Evolutionary conservation across 2,888 invertebrate genomes (phyloP).

Genomic region (Allygus modestus): DNA sequence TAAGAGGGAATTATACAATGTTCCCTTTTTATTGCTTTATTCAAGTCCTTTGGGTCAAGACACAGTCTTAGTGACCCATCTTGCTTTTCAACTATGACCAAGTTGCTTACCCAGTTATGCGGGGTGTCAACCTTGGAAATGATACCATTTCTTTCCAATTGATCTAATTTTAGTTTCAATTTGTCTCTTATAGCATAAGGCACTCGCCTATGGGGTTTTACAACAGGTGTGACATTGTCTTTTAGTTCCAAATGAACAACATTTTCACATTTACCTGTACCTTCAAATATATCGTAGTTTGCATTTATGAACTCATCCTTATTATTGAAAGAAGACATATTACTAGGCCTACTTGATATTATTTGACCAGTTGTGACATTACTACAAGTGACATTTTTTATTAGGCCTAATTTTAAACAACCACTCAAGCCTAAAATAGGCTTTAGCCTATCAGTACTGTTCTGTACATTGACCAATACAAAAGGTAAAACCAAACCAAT

Average conservation of each 20-base stretch:
- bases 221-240: neutral
- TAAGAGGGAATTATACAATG: conserved; percentile 52
- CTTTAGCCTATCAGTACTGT: neutral
- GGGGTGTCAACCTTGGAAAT: conserved; percentile 61
- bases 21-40: conserved; percentile 61
- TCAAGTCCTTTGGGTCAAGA: conserved; percentile 64
- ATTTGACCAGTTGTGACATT: too few species aligned
- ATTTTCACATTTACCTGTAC: neutral
- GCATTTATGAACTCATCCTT: neutral
- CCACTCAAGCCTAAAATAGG: conserved; percentile 12
- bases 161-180: neutral
- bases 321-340: too few species aligned
- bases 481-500: too few species aligned
- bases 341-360: too few species aligned
- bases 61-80: conserved; percentile 64
- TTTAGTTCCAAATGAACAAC: neutral
- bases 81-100: conserved; percentile 62
- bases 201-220: neutral
- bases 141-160: neutral
- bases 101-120: conserved; percentile 53
- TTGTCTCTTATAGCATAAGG: neutral
- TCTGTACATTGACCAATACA: neutral
- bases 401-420: neutral
- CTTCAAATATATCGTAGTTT: neutral
- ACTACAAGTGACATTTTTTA: too few species aligned